Percentiles rank a stretch among this genome's conserved stretches.
These are phyloP conservation scores for Oscheius sp. DNA, from an alignment of 2,888 invertebrate genomes.

Conservation along the genomic window DNA sequence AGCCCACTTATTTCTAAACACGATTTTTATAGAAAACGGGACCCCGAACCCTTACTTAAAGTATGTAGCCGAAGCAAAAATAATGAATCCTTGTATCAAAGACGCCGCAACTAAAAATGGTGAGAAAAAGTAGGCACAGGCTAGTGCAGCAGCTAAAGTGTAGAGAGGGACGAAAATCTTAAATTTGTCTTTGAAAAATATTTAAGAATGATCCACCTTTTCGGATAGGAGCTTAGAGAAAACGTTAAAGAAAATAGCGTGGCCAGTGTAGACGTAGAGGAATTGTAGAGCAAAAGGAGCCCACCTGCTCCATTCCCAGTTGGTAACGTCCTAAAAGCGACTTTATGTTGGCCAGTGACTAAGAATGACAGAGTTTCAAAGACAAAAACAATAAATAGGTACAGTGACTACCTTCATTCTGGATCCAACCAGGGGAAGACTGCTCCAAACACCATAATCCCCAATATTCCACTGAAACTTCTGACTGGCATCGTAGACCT, in stretches of 20 bases:
- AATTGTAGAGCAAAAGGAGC: conserved; percentile 61
- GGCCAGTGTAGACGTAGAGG: conserved; percentile 62
- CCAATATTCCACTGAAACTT: conserved; percentile 47
- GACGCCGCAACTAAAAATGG: conserved; percentile 60
- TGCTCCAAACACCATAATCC: conserved; percentile 50
- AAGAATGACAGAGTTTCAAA: no score
- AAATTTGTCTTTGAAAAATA: background rate
- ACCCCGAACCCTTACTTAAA: conserved; percentile 46
- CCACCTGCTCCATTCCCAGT: conserved; percentile 74
- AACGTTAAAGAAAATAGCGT: conserved; percentile 69
- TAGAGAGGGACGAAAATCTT: conserved; percentile 52
- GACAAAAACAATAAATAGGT: no score
- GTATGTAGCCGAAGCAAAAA: conserved; percentile 58
- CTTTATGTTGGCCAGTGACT: background rate
- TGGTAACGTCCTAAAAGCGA: conserved; percentile 68
- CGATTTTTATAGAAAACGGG: background rate
- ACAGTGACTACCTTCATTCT: conserved; percentile 61
- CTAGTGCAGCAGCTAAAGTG: conserved; percentile 57
- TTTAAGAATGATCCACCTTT: background rate
- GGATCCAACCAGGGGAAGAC: conserved; percentile 46
- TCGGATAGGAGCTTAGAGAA: conserved; percentile 55
- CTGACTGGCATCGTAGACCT: conserved; percentile 52
- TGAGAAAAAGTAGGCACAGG: conserved; percentile 59
- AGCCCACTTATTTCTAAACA: conserved; percentile 44
- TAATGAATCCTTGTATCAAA: conserved; percentile 60